Evolutionary conservation across 2,888 invertebrate genomes (phyloP).

Genomic region (Drosophila percnosoma): DNA sequence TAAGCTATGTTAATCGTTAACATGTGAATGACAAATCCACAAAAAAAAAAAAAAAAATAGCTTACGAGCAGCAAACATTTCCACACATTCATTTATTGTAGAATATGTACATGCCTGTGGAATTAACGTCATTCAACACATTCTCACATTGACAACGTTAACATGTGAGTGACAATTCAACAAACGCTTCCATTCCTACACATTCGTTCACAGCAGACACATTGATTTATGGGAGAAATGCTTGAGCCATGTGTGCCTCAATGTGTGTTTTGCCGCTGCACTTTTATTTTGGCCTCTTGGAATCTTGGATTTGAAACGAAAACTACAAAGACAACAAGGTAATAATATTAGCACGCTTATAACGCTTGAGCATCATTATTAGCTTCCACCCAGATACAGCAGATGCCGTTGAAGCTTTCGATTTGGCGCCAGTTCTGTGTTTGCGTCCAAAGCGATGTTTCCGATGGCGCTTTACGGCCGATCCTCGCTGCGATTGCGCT

Average conservation of each 20-base stretch:
- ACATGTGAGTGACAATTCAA: slow-evolving; percentile 41
- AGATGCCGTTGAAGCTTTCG: not conserved
- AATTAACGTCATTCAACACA: slow-evolving; percentile 16
- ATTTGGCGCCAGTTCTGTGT: not conserved
- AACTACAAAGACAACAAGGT: not conserved
- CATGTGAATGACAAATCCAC: slow-evolving; percentile 33
- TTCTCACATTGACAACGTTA: slow-evolving; percentile 24
- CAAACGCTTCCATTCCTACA: slow-evolving; percentile 10
- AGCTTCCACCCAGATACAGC: not conserved
- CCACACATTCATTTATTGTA: slow-evolving; percentile 15
- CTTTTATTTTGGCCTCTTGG: slow-evolving; percentile 59
- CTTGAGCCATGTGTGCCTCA: slow-evolving; percentile 37
- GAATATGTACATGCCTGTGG: slow-evolving; percentile 10
- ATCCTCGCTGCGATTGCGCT: accelerated
- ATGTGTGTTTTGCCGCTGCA: slow-evolving; percentile 28
- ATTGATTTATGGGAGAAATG: slow-evolving; percentile 21
- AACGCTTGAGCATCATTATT: not conserved
- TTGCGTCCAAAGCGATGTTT: not conserved
- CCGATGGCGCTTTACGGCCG: slow-evolving; percentile 2
- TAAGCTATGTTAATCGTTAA: not conserved
- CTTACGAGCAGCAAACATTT: not conserved
- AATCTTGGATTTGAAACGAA: slow-evolving; percentile 1
- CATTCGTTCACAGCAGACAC: slow-evolving; percentile 8
- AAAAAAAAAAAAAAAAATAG: not conserved
- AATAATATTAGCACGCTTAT: not conserved